Percentiles rank a stretch among this genome's conserved stretches.
Evolutionary conservation across 2,113 vertebrate genomes (phyloP).

Genomic region (Spilogale gracilis): DNA sequence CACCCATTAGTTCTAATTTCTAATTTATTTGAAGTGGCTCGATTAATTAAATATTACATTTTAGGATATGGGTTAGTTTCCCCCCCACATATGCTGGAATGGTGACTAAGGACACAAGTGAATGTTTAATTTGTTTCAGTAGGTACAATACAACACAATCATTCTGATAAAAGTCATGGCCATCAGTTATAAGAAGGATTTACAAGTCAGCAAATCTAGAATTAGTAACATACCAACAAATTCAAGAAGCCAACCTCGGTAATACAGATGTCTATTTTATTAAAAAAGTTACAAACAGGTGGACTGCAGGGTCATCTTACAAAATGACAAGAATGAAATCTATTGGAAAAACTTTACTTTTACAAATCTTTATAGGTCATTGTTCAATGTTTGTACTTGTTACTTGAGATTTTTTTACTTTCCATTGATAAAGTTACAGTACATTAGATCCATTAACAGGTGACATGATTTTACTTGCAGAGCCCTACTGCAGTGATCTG

Average conservation of each 20-base stretch:
- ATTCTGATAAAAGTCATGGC: slow-evolving; percentile 40
- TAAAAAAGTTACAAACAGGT: slow-evolving; percentile 93
- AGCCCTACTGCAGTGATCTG: slow-evolving; percentile 90
- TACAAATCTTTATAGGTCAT: slow-evolving; percentile 90
- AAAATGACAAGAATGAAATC: slow-evolving; percentile 91
- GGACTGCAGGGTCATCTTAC: slow-evolving; percentile 89
- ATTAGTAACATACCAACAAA: slow-evolving; percentile 74
- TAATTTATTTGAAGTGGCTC: slow-evolving; percentile 50
- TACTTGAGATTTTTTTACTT: slow-evolving; percentile 87
- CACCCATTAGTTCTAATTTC: slow-evolving; percentile 29
- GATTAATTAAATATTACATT: slow-evolving; percentile 50
- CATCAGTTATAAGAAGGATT: slow-evolving; percentile 34
- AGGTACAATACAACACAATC: neutral
- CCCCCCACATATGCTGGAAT: neutral
- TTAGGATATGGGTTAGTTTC: slow-evolving; percentile 31
- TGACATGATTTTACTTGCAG: slow-evolving; percentile 86
- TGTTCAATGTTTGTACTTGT: slow-evolving; percentile 88
- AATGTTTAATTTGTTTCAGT: slow-evolving; percentile 45
- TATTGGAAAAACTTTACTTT: slow-evolving; percentile 87
- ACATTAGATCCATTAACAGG: slow-evolving; percentile 88
- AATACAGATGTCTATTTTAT: slow-evolving; percentile 93
- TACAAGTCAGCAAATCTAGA: slow-evolving; percentile 40
- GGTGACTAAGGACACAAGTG: slow-evolving; percentile 25
- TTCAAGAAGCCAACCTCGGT: slow-evolving; percentile 78
- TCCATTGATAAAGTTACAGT: slow-evolving; percentile 89